Evolutionary conservation across 2,888 invertebrate species (phyloP).

Genomic region (Alcis repandata): DNA sequence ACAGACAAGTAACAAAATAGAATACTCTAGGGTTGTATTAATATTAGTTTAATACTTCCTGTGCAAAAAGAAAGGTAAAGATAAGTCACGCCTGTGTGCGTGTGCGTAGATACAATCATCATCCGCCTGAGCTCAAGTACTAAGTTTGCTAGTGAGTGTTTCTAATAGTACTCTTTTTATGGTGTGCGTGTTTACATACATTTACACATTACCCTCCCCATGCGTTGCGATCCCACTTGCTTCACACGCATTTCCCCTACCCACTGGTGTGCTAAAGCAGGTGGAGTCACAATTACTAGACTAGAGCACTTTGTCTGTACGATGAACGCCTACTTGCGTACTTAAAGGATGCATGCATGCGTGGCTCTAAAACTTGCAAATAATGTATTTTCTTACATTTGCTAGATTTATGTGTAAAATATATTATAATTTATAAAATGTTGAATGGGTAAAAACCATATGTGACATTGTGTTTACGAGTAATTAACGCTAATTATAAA

Average conservation of each 20-base stretch:
- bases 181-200: constrained; percentile 46
- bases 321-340: constrained; percentile 66
- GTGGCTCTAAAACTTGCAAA: not conserved
- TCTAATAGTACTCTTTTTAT: constrained; percentile 23
- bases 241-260: constrained; percentile 57
- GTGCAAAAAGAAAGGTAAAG: too few relatives aligned
- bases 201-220: constrained; percentile 51
- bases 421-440: too few relatives aligned
- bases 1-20: too few relatives aligned
- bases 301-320: constrained; percentile 60
- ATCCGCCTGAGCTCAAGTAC: constrained; percentile 2
- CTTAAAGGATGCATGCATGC: constrained; percentile 17
- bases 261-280: constrained; percentile 57
- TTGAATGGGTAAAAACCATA: too few relatives aligned
- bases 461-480: too few relatives aligned
- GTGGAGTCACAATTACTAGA: constrained; percentile 73
- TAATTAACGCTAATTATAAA: too few relatives aligned
- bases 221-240: constrained; percentile 49
- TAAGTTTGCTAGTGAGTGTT: constrained; percentile 3
- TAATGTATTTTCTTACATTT: not conserved
- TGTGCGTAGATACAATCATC: not conserved
- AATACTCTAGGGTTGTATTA: too few relatives aligned
- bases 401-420: too few relatives aligned
- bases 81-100: not conserved
- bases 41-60: too few relatives aligned